Evolutionary conservation across 1,140 invertebrate genomes (phyloP).

Genomic region (Anoplophora glabripennis): DNA sequence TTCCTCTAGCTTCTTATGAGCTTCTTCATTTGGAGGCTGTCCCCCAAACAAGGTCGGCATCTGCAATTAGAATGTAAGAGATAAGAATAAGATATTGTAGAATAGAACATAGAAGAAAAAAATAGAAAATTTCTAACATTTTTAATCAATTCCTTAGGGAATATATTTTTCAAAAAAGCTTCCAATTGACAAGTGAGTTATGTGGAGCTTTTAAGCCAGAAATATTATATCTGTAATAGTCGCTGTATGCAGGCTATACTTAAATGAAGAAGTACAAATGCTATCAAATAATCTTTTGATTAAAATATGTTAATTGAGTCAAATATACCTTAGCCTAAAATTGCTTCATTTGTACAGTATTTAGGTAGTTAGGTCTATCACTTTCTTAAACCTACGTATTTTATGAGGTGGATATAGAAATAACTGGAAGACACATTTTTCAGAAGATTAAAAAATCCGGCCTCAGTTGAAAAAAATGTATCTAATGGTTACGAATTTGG

Average conservation of each 20-base stretch:
- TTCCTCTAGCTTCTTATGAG: slow-evolving; percentile 42
- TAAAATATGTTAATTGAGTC: too few species aligned
- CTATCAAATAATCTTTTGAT: too few species aligned
- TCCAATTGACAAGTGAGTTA: neutral
- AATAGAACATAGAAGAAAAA: neutral
- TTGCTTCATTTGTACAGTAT: too few species aligned
- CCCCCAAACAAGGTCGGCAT: slow-evolving; percentile 37
- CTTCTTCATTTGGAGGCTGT: slow-evolving; percentile 27
- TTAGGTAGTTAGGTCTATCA: too few species aligned
- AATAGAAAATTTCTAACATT: neutral
- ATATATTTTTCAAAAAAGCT: neutral
- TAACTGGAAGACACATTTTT: too few species aligned
- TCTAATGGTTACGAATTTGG: too few species aligned
- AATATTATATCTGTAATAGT: neutral
- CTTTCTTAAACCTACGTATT: too few species aligned
- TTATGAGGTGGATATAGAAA: too few species aligned
- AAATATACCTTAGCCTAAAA: too few species aligned
- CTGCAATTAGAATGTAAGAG: slow-evolving; percentile 28
- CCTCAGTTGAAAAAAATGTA: too few species aligned
- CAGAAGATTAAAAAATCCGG: too few species aligned
- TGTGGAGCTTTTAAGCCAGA: neutral
- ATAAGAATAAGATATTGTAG: neutral
- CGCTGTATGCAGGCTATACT: neutral
- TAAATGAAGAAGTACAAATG: too few species aligned
- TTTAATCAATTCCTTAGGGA: neutral